Evolutionary conservation across 2,888 invertebrate genomes (phyloP), one percentile per base, ranked within the genome.

Genomic region (Lithophane socia): DNA sequence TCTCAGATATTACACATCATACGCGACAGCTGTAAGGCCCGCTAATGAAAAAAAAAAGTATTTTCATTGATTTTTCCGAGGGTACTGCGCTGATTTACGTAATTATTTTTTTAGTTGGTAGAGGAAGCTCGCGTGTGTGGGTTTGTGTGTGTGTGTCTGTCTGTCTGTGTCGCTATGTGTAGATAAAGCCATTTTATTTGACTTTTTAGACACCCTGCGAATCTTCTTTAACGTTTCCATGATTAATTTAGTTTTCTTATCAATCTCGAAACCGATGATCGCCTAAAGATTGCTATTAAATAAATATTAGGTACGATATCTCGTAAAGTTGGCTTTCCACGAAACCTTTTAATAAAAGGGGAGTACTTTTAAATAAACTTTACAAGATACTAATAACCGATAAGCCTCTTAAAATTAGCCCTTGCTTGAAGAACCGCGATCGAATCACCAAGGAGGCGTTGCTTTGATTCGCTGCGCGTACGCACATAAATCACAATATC

Each of bases 371-470:
- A 58, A 83, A 75, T 77, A 65, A 82, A 70, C 58, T 84, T 79
- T 64, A 77, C 44, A 72, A 86, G 76, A 80, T 79, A 10, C 24
- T 68, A 66, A 81, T 79, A 79, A 67, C 37, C 24, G 78, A 88
- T 80, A 82, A 49, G 54, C n/a, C 24, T 67, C 21, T 77, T 69
- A 75, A 88, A 83, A 86, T 86, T 82, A 78, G 66, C 77, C 58
- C 54, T 80, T 73, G 83, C 56, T 60, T 52, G 66, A 88, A 77
- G 21, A 74, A 82, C 80, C 76, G 75, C 72, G 87, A 88, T 88
- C 82, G 79, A 86, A 90, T 88, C 85, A 72, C 68, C 64, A 78
- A 86, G 69, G 73, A 86, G 91, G 90, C 89, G 91, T 83, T 82
- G 73, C 86, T 79, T 84, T 77, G 77, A 86, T 75, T 82, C 82